phyloP scores from a whole-genome alignment of 1,140 invertebrate genomes.

The Orchesella cincta region DNA sequence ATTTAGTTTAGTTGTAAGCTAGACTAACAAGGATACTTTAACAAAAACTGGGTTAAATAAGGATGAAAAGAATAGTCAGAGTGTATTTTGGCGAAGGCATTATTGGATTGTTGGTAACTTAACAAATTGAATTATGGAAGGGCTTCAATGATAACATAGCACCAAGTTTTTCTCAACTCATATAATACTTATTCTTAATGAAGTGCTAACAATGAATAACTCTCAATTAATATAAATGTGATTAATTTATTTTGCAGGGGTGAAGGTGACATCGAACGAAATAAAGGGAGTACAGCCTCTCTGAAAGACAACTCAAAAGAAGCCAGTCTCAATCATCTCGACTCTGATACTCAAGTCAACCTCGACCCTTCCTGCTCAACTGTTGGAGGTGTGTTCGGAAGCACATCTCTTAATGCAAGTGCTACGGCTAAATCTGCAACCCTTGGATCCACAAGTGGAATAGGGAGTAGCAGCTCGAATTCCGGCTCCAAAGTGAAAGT shows the following conservation, averaged over 20 bases:
- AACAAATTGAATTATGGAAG: too few relatives aligned
- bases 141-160: too few relatives aligned
- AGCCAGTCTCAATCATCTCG: background rate
- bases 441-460: background rate
- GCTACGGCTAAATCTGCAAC: background rate
- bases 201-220: too few relatives aligned
- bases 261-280: constrained; percentile 37
- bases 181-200: too few relatives aligned
- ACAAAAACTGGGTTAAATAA: too few relatives aligned
- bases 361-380: constrained; percentile 31
- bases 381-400: background rate
- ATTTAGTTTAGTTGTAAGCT: too few relatives aligned
- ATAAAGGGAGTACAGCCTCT: background rate
- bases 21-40: too few relatives aligned
- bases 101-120: too few relatives aligned
- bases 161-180: too few relatives aligned
- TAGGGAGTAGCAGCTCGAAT: background rate
- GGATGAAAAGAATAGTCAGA: too few relatives aligned
- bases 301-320: constrained; percentile 9
- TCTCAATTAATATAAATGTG: too few relatives aligned
- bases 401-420: background rate
- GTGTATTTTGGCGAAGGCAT: too few relatives aligned
- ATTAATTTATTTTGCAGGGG: constrained; percentile 43
- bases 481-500: constrained; percentile 33
- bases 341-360: constrained; percentile 5